Base-by-base conservation (phyloP, 2,797 vertebrate genomes). In the Oreochromis mossambicus region DNA sequence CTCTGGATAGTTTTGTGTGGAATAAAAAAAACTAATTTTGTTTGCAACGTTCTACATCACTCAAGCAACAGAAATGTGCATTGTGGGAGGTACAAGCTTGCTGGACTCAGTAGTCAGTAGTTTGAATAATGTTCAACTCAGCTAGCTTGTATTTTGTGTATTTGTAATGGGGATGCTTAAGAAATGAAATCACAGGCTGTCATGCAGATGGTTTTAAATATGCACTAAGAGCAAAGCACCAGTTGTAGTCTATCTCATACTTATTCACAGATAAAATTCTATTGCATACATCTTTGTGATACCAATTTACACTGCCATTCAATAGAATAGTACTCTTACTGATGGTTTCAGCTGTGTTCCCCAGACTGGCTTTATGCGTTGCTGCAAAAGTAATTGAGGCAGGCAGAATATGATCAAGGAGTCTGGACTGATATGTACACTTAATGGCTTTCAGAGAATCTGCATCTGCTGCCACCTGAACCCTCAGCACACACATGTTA, bases 371-470 rank as follows among this genome's bases (percentile, higher is more conserved):
- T 91, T 87, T 58, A 78, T 75, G 80, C 54, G 15, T 79, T 87
- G 83, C 82, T 91, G 87, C 79, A 78, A 90, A 51, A 84, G 66
- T 94, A 95, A 96, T 92, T 87, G 92, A 95, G 87, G 86, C 85
- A 83, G 93, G 93, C 94, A 95, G 90, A 92, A 91, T 85, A 91
- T 86, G 89, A 95, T 92, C 82, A 89, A 78, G n/a, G 54, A 90
- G 87, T 93, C 92, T 91, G 68, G 77, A 87, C 83, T 90, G 92
- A 95, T 94, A 94, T 95, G 92, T 89, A 86, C 81, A 93, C 90
- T 94, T 95, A 95, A 96, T 96, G 88, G 93, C 86, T 96, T 95
- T 94, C 84, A 89, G 85, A 91, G 88, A 91, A 94, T 92, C 90
- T 91, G 84, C 83, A 89, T 89, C 88, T 75, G 76, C 80, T 34